Conservation (phyloP, 2,113 vertebrate genomes). For the Anhinga anhinga region DNA sequence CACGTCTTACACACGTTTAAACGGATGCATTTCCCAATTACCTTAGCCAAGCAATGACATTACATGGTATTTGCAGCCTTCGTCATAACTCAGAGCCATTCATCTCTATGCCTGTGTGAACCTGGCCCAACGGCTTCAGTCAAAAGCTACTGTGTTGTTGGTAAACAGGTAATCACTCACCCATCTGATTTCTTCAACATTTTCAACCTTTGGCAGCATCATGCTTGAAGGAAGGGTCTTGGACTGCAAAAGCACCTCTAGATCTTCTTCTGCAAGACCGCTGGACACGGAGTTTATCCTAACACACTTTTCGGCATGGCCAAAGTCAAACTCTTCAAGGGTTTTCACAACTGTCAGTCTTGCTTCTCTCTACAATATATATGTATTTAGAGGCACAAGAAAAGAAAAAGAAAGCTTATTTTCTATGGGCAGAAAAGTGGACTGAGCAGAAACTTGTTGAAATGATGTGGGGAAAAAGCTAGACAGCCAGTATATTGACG, state of each 20-base stretch:
- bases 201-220: slow-evolving; percentile 95
- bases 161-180: slow-evolving; percentile 72
- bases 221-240: slow-evolving; percentile 87
- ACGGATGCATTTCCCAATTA: not conserved
- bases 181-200: slow-evolving; percentile 87
- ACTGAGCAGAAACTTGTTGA: not conserved
- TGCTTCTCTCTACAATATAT: slow-evolving; percentile 81
- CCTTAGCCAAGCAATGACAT: not conserved
- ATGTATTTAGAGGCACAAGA: not conserved
- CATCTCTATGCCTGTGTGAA: not conserved
- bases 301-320: slow-evolving; percentile 89
- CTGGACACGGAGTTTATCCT: slow-evolving; percentile 94
- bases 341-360: slow-evolving; percentile 82
- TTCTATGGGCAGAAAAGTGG: not conserved
- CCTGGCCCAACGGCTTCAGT: not conserved
- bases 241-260: slow-evolving; percentile 82
- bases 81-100: not conserved
- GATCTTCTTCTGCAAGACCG: slow-evolving; percentile 86
- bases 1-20: not conserved
- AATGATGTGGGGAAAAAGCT: not conserved
- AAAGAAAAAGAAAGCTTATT: not conserved
- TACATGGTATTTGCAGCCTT: not conserved
- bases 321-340: slow-evolving; percentile 84
- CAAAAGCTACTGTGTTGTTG: not conserved
- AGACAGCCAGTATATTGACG: not conserved